Base-by-base conservation (phyloP, 2,113 vertebrate species). In the Silurus glanis region DNA sequence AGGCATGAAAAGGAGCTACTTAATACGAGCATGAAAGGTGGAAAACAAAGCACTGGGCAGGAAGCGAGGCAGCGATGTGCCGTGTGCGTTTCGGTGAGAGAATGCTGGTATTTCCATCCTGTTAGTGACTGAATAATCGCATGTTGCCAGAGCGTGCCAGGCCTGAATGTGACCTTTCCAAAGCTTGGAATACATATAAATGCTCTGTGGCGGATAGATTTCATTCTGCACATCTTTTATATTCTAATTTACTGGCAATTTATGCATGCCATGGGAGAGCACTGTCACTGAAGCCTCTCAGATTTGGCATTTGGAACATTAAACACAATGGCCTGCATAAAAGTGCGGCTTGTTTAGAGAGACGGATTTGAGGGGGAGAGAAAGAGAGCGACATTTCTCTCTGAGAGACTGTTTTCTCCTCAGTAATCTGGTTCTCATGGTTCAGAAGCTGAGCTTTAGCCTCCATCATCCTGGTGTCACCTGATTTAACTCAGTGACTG, bases 151-250 rank as follows among this genome's bases (percentile, higher is more conserved):
- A 87, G 86, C 47, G 61, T 84, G 74, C 86, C 72, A 83, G 89
- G 88, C 85, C 87, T 91, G 89, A 91, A 91, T 91, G 88, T 91
- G 92, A 91, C 92, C 92, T 92, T 91, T 91, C 80, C 75, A n/a
- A 86, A 82, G 87, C 88, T 88, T 84, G 87, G 85, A 83, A 89
- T 92, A 91, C 89, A 87, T 89, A 83, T 86, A 88, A 84, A 88
- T 87, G 89, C 79, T 53, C 87, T 67, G 75, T 85, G 79, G 85
- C 86, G 82, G 86, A 89, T 89, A 90, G 88, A 90, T 91, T 88
- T 91, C 87, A 91, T 89, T 91, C 84, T 84, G 80, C 69, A 49
- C 69, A 74, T 91, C 85, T 90, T 90, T 90, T 89, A 89, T 89
- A 88, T 90, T 91, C 88, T 87, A 88, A 91, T 91, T 90, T 91